Percentiles rank a stretch among this genome's conserved stretches.
Conservation (phyloP, 2,113 vertebrate species). For the Ictidomys tridecemlineatus region DNA sequence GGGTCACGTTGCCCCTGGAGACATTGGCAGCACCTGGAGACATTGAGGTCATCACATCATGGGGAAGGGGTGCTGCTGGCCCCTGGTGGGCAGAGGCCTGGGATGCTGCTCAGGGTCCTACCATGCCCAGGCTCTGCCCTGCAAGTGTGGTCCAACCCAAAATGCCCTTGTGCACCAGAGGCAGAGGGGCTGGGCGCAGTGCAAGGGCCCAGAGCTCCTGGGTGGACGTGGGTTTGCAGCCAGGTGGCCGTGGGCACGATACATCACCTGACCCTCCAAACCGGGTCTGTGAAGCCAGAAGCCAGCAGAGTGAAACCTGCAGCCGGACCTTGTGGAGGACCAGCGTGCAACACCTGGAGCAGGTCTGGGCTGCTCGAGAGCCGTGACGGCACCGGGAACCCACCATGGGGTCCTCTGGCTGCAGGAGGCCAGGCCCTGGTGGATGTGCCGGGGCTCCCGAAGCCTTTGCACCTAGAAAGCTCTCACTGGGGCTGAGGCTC, state of each 20-base stretch:
- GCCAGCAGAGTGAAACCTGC: no score
- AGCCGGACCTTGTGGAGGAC: fast-evolving
- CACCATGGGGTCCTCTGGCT: background rate
- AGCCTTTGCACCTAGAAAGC: fast-evolving
- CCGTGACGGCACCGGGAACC: no score
- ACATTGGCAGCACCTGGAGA: background rate
- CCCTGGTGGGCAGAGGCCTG: fast-evolving
- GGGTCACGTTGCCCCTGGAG: background rate
- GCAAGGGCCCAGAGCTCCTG: background rate
- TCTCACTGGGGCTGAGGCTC: fast-evolving
- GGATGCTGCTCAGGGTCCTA: fast-evolving
- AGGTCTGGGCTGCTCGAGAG: background rate
- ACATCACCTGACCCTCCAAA: background rate
- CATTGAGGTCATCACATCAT: fast-evolving
- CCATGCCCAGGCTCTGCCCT: fast-evolving
- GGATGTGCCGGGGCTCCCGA: fast-evolving
- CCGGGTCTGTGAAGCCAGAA: background rate
- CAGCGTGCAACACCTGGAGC: fast-evolving
- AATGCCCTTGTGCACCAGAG: background rate
- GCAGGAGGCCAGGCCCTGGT: background rate
- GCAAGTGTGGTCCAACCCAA: background rate
- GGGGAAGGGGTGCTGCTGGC: no score
- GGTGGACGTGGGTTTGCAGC: background rate
- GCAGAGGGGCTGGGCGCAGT: no score
- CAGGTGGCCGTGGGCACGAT: background rate